Base-by-base conservation (phyloP, 2,888 invertebrate species). In the Harpalus rubripes region DNA sequence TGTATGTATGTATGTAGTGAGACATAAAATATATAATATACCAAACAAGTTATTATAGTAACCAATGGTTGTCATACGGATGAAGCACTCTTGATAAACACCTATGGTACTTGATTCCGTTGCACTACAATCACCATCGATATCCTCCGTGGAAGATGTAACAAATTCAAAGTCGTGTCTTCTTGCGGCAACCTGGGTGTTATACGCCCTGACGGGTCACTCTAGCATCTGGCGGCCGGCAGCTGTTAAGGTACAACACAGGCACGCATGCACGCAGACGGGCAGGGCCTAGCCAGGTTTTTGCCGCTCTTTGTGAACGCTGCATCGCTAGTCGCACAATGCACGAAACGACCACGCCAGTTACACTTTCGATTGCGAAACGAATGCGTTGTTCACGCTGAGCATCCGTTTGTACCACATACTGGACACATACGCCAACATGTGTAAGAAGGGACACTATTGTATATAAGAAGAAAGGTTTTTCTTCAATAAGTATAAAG, bases 191-290 rank as follows among this genome's bases (percentile, higher is more conserved):
- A 16, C 65, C 12, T 83, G 16, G 63, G 63, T 84, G 76, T 84
- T 56, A 84, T 76, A 76, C 84, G 39, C 52, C 7, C 84, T 61
- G 61, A 3, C 59, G 59, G 79, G 58, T 79, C 56, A 76, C 56
- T 78, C 78, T 78, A 81, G 84, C 84, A 84, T 84, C 84, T 84
- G 84, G 84, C 78, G 63, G 78, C 32, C 78, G 84, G 78, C 84
- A 84, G 84, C 84, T 84, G 84, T 74, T 84, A 80, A 80, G 78
- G 78, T 78, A 78, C 78, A 61, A 78, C 65, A 78, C 78, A 84
- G 10, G 63, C 84, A 84, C 44, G 63, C 83, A 78, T 26, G 78
- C 65, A 83, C 74, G 74, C 59, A 83, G 72, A 74, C 59, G 39
- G 81, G 81, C 44, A 7, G 44, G 26, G 52, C 76, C 76, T 58